These are phyloP conservation scores for Cherax quadricarinatus DNA, from an alignment of 1,140 invertebrate genomes.

Conservation along the genomic window DNA sequence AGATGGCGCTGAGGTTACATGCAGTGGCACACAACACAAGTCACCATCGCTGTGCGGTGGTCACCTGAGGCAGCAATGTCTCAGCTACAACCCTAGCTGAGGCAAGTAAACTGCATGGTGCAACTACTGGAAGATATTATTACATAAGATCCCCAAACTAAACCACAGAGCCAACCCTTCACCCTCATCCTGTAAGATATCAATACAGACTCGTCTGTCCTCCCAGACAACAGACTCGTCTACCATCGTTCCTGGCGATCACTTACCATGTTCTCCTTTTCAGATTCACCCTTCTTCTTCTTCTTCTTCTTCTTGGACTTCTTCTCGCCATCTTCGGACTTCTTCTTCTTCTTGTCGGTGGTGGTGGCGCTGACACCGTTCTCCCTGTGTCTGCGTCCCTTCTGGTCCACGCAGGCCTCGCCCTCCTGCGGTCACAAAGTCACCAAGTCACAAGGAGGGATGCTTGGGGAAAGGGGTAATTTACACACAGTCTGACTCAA, in stretches of 20 bases:
- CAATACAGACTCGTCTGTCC: too few relatives aligned
- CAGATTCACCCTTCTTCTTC: slow-evolving; percentile 51
- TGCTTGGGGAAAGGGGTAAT: too few relatives aligned
- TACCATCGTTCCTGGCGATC: background rate
- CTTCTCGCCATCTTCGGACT: background rate
- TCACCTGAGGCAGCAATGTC: background rate
- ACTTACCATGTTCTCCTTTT: slow-evolving; percentile 53
- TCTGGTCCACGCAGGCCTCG: background rate
- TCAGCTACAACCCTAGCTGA: background rate
- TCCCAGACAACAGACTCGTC: background rate
- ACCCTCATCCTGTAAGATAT: background rate
- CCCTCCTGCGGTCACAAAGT: background rate
- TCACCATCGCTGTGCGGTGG: background rate
- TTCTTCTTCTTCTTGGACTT: slow-evolving; percentile 50
- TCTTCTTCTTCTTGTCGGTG: background rate
- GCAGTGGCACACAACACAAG: background rate
- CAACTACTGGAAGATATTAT: background rate
- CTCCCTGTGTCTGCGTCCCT: background rate
- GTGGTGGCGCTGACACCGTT: background rate
- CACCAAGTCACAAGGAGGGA: background rate
- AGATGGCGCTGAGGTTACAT: background rate
- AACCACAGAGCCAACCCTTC: slow-evolving; percentile 35
- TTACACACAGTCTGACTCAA: too few relatives aligned
- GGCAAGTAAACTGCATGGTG: background rate
- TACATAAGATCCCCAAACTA: background rate